Evolutionary conservation across 2,113 vertebrate species (phyloP), one percentile per base, ranked within the genome.

Genomic region (Trogon surrucura): DNA sequence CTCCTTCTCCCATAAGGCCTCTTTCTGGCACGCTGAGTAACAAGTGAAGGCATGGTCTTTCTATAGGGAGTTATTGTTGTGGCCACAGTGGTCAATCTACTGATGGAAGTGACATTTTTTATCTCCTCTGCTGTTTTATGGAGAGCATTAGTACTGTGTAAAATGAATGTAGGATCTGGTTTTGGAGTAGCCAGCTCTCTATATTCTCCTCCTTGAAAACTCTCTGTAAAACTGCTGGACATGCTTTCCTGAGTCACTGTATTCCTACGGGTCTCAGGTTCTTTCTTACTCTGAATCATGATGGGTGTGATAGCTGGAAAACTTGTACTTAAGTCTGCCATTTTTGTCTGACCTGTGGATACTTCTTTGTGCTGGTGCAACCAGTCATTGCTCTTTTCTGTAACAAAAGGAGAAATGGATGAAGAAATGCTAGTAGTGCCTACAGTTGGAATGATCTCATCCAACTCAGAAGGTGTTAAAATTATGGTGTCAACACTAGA

Each of bases 1-100:
- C 96, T 93, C 79, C 95, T 98, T 80, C 97, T 98, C 25, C 98
- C 97, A 2, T 97, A 95, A 26, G 97, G 97, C 89, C 96, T 98
- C 83, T 90, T 98, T 50, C 97, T 98, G 32, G 97, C 78, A 82
- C 94, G 95, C 2, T 94, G 97, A 26, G 97, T 94, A 80, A 92
- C 54, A 10, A 61, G 16, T 16, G 97, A 90, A 32, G 94, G 92
- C 20, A 51, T 5, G 2, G 91, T 90, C 30, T 93, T 88, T 48
- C 11, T 95, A 27, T 88, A 51, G 2, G 80, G 58, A 12, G 25
- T 32, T 51, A 78, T 62, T 26, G 64, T 26, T 18, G 67, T 74
- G 62, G 44, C 50, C 11, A 65, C 15, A 61, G 74, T 38, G 10
- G 64, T 56, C 36, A 70, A 26, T 12, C 36, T n/a, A 66, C 44